Conservation (phyloP, 2,888 invertebrate species). For the Tachina grossa region DNA sequence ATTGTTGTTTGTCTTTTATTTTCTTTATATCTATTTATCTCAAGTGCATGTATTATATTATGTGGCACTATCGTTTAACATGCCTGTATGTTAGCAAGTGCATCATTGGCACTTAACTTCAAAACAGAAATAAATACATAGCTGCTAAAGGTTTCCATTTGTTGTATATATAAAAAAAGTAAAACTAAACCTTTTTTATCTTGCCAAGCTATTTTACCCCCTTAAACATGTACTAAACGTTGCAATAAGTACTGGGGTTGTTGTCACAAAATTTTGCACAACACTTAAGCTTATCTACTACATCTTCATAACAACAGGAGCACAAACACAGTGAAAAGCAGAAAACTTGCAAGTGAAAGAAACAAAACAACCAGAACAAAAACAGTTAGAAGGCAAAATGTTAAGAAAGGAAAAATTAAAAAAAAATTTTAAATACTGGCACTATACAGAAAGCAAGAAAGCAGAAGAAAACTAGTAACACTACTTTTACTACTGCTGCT, state of each 20-base stretch:
- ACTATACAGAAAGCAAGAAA: slow-evolving; percentile 36
- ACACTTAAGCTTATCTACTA: slow-evolving; percentile 70
- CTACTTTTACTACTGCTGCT: slow-evolving; percentile 28
- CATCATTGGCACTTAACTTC: slow-evolving; percentile 68
- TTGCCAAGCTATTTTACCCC: slow-evolving; percentile 50
- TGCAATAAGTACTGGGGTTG: slow-evolving; percentile 66
- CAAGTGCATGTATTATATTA: slow-evolving; percentile 49
- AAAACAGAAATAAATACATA: slow-evolving; percentile 38
- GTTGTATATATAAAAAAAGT: background rate
- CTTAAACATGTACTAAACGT: slow-evolving; percentile 67
- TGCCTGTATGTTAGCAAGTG: slow-evolving; percentile 41
- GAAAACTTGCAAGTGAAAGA: slow-evolving; percentile 39
- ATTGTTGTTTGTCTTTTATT: slow-evolving; percentile 54
- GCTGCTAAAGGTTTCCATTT: slow-evolving; percentile 57
- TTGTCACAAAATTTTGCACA: slow-evolving; percentile 70
- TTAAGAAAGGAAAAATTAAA: slow-evolving; percentile 24
- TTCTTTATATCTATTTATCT: slow-evolving; percentile 57
- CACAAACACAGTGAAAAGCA: slow-evolving; percentile 25
- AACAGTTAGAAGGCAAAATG: slow-evolving; percentile 31
- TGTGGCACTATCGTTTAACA: slow-evolving; percentile 33
- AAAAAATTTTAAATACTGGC: slow-evolving; percentile 53
- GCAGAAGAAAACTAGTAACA: slow-evolving; percentile 33
- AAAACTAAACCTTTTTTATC: slow-evolving; percentile 12
- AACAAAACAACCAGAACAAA: slow-evolving; percentile 48
- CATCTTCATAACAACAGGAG: slow-evolving; percentile 55